Conservation (phyloP, 2,113 vertebrate genomes). For the Antennarius striatus region DNA sequence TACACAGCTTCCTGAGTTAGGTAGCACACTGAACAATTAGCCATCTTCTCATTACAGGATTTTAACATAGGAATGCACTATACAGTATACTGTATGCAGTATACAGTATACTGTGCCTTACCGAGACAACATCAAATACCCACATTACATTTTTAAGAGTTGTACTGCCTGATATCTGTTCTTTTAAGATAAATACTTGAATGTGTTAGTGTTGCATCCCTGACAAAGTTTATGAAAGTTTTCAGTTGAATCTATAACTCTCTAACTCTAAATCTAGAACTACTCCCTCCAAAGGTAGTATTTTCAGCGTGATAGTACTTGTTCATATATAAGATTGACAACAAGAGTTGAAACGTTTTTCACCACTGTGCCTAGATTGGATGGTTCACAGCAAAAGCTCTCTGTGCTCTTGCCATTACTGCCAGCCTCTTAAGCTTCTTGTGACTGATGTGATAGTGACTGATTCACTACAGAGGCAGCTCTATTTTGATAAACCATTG, state of each 20-base stretch:
- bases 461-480: too few relatives aligned
- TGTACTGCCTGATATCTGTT: background rate
- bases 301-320: too few relatives aligned
- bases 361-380: too few relatives aligned
- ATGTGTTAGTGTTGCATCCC: constrained; percentile 24
- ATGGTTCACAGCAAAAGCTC: too few relatives aligned
- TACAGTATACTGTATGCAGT: background rate
- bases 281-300: background rate
- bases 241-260: too few relatives aligned
- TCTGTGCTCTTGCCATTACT: too few relatives aligned
- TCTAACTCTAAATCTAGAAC: background rate
- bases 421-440: too few relatives aligned
- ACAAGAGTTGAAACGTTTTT: too few relatives aligned
- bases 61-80: constrained; percentile 42
- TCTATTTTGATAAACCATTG: too few relatives aligned
- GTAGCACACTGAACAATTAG: constrained; percentile 62
- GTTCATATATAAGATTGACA: too few relatives aligned
- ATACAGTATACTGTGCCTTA: background rate
- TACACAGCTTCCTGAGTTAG: constrained; percentile 77
- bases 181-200: constrained; percentile 9
- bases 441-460: too few relatives aligned
- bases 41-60: constrained; percentile 63
- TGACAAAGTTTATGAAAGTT: constrained; percentile 11
- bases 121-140: background rate
- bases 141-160: background rate